Evolutionary conservation across 2,888 invertebrate species (phyloP), one percentile per base, ranked within the genome.

Genomic region (Drosophila anceps): DNA sequence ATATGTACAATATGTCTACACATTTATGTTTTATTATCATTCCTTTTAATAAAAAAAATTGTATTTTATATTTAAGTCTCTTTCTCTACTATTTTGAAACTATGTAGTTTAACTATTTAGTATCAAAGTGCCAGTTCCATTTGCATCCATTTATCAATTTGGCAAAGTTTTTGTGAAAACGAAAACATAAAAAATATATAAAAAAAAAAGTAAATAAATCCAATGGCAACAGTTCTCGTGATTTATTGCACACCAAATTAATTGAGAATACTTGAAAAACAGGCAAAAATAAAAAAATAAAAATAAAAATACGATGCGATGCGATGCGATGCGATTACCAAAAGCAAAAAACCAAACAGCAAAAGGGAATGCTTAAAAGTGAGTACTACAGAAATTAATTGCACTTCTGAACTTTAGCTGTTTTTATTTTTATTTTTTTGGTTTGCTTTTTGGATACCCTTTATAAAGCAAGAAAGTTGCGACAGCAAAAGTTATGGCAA

Each of bases 321-420:
- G 7, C 20, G 20, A 33, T 20, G 51, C 33, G 20, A 27, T 46
- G 48, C 51, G 69, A 61, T 39, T 41, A 53, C 60, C 13, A 50
- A 59, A 65, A 66, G 37, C 53, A 27, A 59, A 62, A 55, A 57
- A 27, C 41, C 51, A 66, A 70, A 75, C 35, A 44, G 58, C 62
- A 63, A 60, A 60, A 61, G 27, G 46, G 39, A 61, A 41, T 29
- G 53, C 51, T 58, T 63, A 44, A 80, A 77, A 61, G 31, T 31
- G 59, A 66, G 29, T 46, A 15, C 57, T 44, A 58, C 57, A 69
- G 64, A 73, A 81, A 85, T 85, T 79, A 81, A 86, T 82, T 82
- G 79, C 86, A 75, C 72, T 86, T 83, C 37, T 69, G 60, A 81
- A 81, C 79, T 79, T 69, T 69, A 54, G 48, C 18, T 46, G 46